Evolutionary conservation across 2,113 vertebrate genomes (phyloP).

Genomic region (Siniperca knerii): DNA sequence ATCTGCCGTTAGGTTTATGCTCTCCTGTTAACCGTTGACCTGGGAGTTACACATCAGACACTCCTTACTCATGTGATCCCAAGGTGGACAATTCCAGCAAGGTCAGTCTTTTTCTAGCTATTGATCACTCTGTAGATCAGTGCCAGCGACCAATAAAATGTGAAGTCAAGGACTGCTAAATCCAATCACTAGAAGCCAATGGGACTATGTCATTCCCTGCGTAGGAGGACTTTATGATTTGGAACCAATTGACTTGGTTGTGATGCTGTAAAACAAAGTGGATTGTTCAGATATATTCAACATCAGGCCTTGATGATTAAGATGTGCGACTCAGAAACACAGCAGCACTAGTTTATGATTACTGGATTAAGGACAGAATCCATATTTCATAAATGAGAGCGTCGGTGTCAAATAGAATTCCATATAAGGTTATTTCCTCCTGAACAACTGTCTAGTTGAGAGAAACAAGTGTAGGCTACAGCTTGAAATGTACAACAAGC

Average conservation of each 20-base stretch:
- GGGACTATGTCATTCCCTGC: slow-evolving; percentile 67
- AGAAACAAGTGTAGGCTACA: slow-evolving; percentile 12
- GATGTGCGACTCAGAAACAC: slow-evolving; percentile 53
- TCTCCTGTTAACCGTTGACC: slow-evolving; percentile 53
- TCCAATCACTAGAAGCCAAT: slow-evolving; percentile 70
- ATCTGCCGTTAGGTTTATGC: slow-evolving; percentile 43
- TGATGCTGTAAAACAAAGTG: slow-evolving; percentile 75
- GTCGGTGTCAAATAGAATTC: slow-evolving; percentile 3
- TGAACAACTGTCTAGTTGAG: background rate
- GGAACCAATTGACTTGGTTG: slow-evolving; percentile 76
- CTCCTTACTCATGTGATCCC: slow-evolving; percentile 21
- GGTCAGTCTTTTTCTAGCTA: slow-evolving; percentile 71
- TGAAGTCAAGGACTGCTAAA: slow-evolving; percentile 75
- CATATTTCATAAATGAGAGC: slow-evolving; percentile 50
- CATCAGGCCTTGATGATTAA: slow-evolving; percentile 58
- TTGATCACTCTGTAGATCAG: slow-evolving; percentile 73
- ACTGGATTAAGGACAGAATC: slow-evolving; percentile 43
- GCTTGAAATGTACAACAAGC: slow-evolving; percentile 36
- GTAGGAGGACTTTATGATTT: slow-evolving; percentile 77
- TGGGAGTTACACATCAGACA: slow-evolving; percentile 31
- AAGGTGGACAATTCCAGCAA: slow-evolving; percentile 61
- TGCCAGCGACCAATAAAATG: slow-evolving; percentile 69
- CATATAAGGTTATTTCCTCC: slow-evolving; percentile 36
- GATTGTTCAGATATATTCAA: slow-evolving; percentile 65
- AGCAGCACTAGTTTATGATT: slow-evolving; percentile 47